These are phyloP conservation scores for Carapus acus DNA, from an alignment of 2,797 vertebrate genomes.

Conservation along the genomic window DNA sequence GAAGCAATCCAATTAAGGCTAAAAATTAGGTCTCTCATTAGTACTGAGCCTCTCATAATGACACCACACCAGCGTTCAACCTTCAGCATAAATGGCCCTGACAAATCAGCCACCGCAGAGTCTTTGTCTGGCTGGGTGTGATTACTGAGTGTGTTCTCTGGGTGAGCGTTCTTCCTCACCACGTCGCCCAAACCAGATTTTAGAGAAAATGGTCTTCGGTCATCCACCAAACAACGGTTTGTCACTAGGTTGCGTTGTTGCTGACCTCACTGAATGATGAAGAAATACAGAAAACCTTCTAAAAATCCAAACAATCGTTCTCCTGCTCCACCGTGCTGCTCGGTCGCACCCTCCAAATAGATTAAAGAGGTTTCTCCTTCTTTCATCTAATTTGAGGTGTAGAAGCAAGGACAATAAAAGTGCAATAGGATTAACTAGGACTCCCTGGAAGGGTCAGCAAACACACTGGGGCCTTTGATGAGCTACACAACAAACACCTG, in stretches of 20 bases:
- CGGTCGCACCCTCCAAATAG: no score
- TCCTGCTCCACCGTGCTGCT: no score
- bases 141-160: slow-evolving; percentile 39
- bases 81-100: slow-evolving; percentile 71
- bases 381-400: background rate
- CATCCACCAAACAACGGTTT: no score
- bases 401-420: slow-evolving; percentile 4
- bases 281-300: background rate
- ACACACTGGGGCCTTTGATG: slow-evolving; percentile 8
- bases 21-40: slow-evolving; percentile 75
- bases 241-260: no score
- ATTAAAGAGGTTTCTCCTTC: background rate
- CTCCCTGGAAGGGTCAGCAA: slow-evolving; percentile 16
- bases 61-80: slow-evolving; percentile 66
- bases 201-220: no score
- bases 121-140: slow-evolving; percentile 53
- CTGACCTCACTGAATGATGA: background rate
- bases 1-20: slow-evolving; percentile 78
- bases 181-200: no score
- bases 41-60: slow-evolving; percentile 74
- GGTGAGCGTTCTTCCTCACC: no score
- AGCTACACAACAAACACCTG: slow-evolving; percentile 2
- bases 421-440: slow-evolving; percentile 9
- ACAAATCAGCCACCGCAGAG: slow-evolving; percentile 62
- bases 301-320: no score